Evolutionary conservation across 2,113 vertebrate genomes (phyloP).

Genomic region (Aldabrachelys gigantea): DNA sequence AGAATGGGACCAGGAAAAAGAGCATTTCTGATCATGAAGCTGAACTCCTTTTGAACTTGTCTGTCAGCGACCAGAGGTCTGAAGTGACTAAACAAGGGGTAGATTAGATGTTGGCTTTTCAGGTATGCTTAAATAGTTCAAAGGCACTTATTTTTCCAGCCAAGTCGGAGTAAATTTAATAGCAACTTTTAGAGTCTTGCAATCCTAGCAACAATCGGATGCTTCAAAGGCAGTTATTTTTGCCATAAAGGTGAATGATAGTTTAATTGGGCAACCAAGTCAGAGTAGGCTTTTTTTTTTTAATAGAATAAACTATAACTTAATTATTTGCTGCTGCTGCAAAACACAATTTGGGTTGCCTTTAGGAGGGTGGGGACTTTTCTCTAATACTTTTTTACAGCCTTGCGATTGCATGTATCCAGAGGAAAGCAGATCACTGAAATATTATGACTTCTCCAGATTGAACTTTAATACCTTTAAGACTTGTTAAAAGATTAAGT

Average conservation of each 20-base stretch:
- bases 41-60: background rate
- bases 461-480: constrained; percentile 7
- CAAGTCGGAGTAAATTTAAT: background rate
- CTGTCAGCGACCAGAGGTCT: background rate
- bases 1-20: background rate
- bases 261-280: constrained; percentile 27
- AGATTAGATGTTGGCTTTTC: background rate
- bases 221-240: constrained; percentile 10
- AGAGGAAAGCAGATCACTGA: background rate
- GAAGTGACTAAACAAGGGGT: background rate
- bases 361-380: background rate
- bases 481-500: constrained; percentile 35
- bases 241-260: background rate
- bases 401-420: background rate
- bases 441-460: constrained; percentile 4
- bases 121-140: background rate
- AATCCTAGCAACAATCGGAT: background rate
- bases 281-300: background rate
- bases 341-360: constrained; percentile 28
- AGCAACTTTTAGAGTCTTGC: background rate
- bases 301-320: constrained; percentile 29
- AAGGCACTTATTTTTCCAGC: background rate
- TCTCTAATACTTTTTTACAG: constrained; percentile 12
- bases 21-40: too few species aligned
- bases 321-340: constrained; percentile 23